These are phyloP conservation scores for Nineta flava DNA, from an alignment of 2,888 invertebrate genomes.

Conservation along the genomic window DNA sequence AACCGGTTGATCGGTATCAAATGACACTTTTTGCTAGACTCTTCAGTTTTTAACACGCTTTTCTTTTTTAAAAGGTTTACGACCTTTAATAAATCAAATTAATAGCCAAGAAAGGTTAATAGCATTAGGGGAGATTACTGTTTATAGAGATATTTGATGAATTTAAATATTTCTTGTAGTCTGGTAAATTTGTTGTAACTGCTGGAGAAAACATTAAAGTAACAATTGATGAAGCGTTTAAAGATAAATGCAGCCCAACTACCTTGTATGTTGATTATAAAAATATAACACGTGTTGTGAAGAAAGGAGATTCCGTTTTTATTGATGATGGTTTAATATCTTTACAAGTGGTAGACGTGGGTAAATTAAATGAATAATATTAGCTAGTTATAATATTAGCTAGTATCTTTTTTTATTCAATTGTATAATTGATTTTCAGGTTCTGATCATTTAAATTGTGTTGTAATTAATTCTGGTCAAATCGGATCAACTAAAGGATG, in stretches of 20 bases:
- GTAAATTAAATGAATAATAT: slow-evolving; percentile 21
- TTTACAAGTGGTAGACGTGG: slow-evolving; percentile 50
- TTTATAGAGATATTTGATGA: no score
- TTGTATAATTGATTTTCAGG: slow-evolving; percentile 15
- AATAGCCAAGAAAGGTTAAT: no score
- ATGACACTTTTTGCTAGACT: no score
- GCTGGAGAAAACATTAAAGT: slow-evolving; percentile 29
- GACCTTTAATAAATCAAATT: no score
- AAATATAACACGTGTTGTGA: slow-evolving; percentile 31
- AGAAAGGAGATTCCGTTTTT: slow-evolving; percentile 31
- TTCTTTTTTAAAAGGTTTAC: no score
- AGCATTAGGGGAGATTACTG: no score
- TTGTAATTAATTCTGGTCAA: slow-evolving; percentile 33
- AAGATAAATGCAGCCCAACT: slow-evolving; percentile 35
- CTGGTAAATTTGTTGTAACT: slow-evolving; percentile 23
- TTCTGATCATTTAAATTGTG: slow-evolving; percentile 33
- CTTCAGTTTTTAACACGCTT: no score
- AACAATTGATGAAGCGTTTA: slow-evolving; percentile 35
- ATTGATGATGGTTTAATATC: slow-evolving; percentile 58
- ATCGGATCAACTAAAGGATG: slow-evolving; percentile 36
- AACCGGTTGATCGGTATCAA: no score
- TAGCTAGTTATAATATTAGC: background rate
- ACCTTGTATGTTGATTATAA: slow-evolving; percentile 38
- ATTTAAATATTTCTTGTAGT: no score
- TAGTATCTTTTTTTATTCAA: background rate